Base-by-base conservation (phyloP, 2,113 vertebrate genomes). In the Petroica traversi region DNA sequence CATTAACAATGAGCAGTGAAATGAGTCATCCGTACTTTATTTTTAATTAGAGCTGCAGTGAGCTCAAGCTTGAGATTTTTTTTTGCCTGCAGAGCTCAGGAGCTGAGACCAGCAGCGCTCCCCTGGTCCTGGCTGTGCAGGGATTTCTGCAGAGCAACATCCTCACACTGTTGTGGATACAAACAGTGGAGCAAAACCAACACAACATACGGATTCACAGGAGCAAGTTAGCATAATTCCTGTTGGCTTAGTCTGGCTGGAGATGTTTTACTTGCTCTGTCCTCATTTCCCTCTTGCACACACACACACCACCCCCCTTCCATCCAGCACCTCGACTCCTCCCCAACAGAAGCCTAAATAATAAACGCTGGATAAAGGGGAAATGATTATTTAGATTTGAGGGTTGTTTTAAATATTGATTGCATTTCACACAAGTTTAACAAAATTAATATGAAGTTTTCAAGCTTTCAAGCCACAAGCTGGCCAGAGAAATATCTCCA, bases 21-120 rank as follows among this genome's bases (percentile, higher is more conserved):
- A 94, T 94, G 95, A 96, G 82, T 95, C 93, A 96, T 88, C 82
- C 2, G 4, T 38, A 55, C 68, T 97, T 92, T 79, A 91, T 93
- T 96, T 97, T 95, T 96, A 96, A 96, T 86, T 94, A 87, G 84
- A 84, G 45, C 64, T 86, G 75, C 89, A 92, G 75, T 8, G 58
- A 95, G 81, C 85, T 93, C 64, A 88, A 86, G 87, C 54, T 62
- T 80, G 79, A 87, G 88, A 26, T 55, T 59, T 88, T 85, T 94
- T 85, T 93, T 89, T 82, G 36, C 75, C 55, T 89, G 85, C 76
- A 89, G 80, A 95, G 80, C 57, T 92, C 58, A 51, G 87, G 67
- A 93, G 45, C 69, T 94, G 77, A 93, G 92, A 67, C 54, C 83
- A 95, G 69, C 89, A 95, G 57, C 64, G 12, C 25, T 52, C 29